A percentile compares a stretch with the other conserved stretches of the same genome.
These are phyloP conservation scores for Cotesia vestalis DNA, from an alignment of 1,140 invertebrate species.

Conservation along the genomic window DNA sequence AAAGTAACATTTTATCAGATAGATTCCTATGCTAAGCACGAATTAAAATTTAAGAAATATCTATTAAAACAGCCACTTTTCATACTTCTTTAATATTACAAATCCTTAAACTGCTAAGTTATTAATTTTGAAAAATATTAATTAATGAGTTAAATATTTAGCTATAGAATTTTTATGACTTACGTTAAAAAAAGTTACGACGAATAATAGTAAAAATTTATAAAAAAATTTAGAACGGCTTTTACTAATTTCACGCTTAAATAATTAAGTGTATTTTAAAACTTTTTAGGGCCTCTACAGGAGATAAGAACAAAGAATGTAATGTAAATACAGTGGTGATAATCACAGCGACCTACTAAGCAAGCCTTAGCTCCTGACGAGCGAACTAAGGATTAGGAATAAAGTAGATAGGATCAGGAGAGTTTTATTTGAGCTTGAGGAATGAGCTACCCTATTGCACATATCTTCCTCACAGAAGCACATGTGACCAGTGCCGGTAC, in stretches of 20 bases:
- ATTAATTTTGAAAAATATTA: too few species aligned
- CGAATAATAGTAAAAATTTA: not conserved
- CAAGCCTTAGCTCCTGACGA: conserved; percentile 56
- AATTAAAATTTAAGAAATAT: not conserved
- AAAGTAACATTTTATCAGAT: not conserved
- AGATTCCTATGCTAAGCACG: not conserved
- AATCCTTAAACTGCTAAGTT: too few species aligned
- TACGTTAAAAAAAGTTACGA: too few species aligned
- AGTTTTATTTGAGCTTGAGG: conserved; percentile 53
- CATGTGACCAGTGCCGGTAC: conserved; percentile 95
- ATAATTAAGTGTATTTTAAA: conserved; percentile 7
- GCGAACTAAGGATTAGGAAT: conserved; percentile 54
- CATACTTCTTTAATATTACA: too few species aligned
- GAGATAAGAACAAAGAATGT: conserved; percentile 26
- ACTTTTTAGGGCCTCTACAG: conserved; percentile 6
- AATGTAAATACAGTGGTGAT: conserved; percentile 38
- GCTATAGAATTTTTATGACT: too few species aligned
- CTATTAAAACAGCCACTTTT: not conserved
- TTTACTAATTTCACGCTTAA: not conserved
- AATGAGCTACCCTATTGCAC: conserved; percentile 77
- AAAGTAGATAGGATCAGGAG: conserved; percentile 53
- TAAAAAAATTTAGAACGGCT: not conserved
- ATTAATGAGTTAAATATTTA: too few species aligned
- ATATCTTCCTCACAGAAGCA: conserved; percentile 97
- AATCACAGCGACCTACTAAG: conserved; percentile 63